phyloP scores from a whole-genome alignment of 2,113 vertebrate genomes.

The Laticauda laticaudata region DNA sequence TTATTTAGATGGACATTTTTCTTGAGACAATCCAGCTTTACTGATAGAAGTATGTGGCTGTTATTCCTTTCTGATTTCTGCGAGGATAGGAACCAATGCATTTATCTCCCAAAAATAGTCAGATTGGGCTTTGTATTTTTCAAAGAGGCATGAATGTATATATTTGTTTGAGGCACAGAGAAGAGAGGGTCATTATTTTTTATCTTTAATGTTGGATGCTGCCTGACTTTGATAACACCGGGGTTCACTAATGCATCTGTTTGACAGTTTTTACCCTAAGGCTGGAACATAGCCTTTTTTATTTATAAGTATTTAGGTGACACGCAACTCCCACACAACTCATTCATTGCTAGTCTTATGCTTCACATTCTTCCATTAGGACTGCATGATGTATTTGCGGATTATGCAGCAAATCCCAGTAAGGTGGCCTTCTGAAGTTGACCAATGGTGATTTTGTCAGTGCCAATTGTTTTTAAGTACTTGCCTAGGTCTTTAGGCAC shows the following conservation, averaged over 20 bases:
- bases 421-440: too few species aligned
- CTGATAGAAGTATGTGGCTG: background rate
- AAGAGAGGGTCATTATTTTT: background rate
- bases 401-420: too few species aligned
- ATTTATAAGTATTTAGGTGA: background rate
- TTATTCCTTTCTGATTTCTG: background rate
- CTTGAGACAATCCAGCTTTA: background rate
- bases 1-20: background rate
- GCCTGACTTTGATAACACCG: background rate
- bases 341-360: background rate
- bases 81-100: background rate
- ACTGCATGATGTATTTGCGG: too few species aligned
- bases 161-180: background rate
- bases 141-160: background rate
- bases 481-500: too few species aligned
- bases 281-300: background rate
- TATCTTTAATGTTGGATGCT: background rate
- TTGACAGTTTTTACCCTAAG: background rate
- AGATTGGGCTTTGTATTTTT: background rate
- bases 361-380: background rate
- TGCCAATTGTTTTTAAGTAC: too few species aligned
- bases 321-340: background rate
- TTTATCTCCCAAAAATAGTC: background rate
- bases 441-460: too few species aligned
- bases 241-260: background rate